Evolutionary conservation across 2,888 invertebrate genomes (phyloP).

Genomic region (Pocota personata): DNA sequence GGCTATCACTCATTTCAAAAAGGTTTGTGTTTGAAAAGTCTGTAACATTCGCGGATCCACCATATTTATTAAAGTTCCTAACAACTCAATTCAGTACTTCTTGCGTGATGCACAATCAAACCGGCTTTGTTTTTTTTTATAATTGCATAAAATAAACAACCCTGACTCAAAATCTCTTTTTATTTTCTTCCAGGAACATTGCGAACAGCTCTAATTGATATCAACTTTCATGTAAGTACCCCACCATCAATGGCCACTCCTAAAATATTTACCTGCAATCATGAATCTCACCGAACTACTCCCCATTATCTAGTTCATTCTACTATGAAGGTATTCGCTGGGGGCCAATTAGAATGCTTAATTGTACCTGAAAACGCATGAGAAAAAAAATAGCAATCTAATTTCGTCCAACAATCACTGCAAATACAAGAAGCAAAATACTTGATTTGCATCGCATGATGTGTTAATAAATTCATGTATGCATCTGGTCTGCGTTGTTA

Average conservation of each 20-base stretch:
- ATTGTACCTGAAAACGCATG: conserved; percentile 63
- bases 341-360: conserved; percentile 51
- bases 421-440: neutral
- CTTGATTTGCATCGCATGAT: conserved; percentile 9
- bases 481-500: conserved; percentile 40
- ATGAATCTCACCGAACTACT: conserved; percentile 31
- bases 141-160: neutral
- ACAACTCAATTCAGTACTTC: too few relatives aligned
- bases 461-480: conserved; percentile 46
- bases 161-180: neutral
- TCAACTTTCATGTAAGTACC: conserved; percentile 64
- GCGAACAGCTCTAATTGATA: conserved; percentile 44
- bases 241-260: conserved; percentile 26
- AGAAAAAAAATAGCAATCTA: conserved; percentile 63
- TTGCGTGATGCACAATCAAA: neutral
- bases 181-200: conserved; percentile 25
- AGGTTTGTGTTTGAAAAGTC: too few relatives aligned
- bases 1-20: too few relatives aligned
- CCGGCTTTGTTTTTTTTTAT: neutral
- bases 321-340: conserved; percentile 30
- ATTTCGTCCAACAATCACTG: conserved; percentile 32
- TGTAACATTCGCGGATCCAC: too few relatives aligned
- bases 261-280: conserved; percentile 17
- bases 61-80: too few relatives aligned
- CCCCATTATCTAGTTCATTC: conserved; percentile 15